Percentiles rank a stretch among this genome's conserved stretches.
Conservation (phyloP, 2,888 invertebrate genomes). For the Sinohyriopsis cumingii region DNA sequence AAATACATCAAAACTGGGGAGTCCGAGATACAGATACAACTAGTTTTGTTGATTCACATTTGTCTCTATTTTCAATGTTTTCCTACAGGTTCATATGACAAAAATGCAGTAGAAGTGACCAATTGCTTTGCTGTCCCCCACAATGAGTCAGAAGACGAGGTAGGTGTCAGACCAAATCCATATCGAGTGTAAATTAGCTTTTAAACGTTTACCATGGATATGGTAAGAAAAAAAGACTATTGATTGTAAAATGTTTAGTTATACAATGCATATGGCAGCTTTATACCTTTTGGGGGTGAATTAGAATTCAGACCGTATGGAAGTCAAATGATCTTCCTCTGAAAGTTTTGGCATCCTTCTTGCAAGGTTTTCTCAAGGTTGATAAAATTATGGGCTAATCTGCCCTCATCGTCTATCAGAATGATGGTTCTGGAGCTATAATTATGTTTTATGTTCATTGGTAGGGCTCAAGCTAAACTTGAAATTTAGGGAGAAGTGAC, state of each 20-base stretch:
- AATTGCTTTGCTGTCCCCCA: slow-evolving; percentile 99
- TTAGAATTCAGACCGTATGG: too few relatives aligned
- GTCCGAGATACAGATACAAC: neutral
- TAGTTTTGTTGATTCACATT: neutral
- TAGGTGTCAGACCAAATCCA: slow-evolving; percentile 47
- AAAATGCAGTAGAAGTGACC: slow-evolving; percentile 95
- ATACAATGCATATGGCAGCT: neutral
- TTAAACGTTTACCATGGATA: neutral
- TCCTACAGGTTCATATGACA: slow-evolving; percentile 81
- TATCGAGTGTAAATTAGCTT: slow-evolving; percentile 1
- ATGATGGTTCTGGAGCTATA: too few relatives aligned
- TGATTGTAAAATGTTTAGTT: neutral
- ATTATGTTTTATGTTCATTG: too few relatives aligned
- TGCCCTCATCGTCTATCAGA: too few relatives aligned
- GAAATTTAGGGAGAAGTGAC: too few relatives aligned
- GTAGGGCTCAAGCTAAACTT: too few relatives aligned
- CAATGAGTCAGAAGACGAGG: slow-evolving; percentile 93
- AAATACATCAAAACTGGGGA: too few relatives aligned
- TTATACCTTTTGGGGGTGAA: too few relatives aligned
- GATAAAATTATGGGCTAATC: too few relatives aligned
- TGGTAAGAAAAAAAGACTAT: neutral
- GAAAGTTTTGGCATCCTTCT: too few relatives aligned
- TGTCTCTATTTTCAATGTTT: slow-evolving; percentile 13
- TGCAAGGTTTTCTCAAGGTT: too few relatives aligned
- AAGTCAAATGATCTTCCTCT: too few relatives aligned